These are phyloP conservation scores for Apocrypta bakeri DNA, from an alignment of 1,140 invertebrate species.

Conservation along the genomic window DNA sequence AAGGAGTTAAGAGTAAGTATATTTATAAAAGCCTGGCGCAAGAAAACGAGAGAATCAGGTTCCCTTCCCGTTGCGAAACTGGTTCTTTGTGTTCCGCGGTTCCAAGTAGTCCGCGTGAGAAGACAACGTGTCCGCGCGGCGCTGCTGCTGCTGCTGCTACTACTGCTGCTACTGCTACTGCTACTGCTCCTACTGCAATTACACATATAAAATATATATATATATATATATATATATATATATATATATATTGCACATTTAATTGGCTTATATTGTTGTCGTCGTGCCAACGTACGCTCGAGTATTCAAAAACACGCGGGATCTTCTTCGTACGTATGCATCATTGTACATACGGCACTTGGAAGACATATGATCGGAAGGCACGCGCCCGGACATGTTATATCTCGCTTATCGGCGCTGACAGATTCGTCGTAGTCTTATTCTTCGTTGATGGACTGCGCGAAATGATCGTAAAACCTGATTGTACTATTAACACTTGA, in stretches of 20 bases:
- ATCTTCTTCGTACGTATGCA: neutral
- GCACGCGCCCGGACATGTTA: neutral
- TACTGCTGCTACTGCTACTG: too few relatives aligned
- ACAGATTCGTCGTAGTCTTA: neutral
- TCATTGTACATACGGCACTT: neutral
- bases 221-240: too few relatives aligned
- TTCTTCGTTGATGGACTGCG: neutral
- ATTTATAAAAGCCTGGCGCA: too few relatives aligned
- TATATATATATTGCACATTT: too few relatives aligned
- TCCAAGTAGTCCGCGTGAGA: conserved; percentile 17
- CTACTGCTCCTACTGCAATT: too few relatives aligned
- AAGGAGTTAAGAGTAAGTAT: too few relatives aligned
- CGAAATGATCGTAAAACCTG: neutral
- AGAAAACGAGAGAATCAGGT: neutral
- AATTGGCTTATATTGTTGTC: neutral
- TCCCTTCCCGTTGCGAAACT: conserved; percentile 26
- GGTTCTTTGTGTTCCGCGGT: conserved; percentile 37
- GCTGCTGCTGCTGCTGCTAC: neutral
- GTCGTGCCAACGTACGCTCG: neutral
- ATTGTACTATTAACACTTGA: neutral
- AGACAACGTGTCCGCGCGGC: neutral
- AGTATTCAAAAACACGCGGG: neutral
- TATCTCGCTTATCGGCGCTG: neutral
- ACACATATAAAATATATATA: too few relatives aligned
- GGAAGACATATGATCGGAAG: neutral